phyloP scores from a whole-genome alignment of 2,113 vertebrate genomes.

The Pelmatolapia mariae region DNA sequence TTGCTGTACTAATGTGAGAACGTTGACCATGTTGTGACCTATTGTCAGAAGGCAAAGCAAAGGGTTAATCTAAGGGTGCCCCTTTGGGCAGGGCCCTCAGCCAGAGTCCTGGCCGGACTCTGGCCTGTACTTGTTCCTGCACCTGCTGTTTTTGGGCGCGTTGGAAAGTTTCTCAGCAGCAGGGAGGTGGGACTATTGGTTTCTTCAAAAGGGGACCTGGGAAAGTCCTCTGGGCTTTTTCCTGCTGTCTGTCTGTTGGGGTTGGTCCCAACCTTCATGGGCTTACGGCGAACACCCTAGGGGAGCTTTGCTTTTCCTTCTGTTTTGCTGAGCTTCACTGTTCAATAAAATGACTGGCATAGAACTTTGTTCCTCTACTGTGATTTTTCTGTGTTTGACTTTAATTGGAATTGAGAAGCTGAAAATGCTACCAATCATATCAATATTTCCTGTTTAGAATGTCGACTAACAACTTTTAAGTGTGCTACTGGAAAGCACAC shows the following conservation, averaged over 20 bases:
- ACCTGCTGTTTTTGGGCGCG: background rate
- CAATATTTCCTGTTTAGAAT: background rate
- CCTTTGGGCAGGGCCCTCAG: background rate
- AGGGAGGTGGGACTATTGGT: background rate
- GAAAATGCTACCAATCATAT: background rate
- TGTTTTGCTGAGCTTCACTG: background rate
- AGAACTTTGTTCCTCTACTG: background rate
- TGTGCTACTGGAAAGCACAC: background rate
- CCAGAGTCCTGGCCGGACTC: background rate
- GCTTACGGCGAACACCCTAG: rapidly evolving
- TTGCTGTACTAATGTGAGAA: background rate
- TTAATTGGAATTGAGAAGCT: background rate
- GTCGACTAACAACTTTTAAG: background rate
- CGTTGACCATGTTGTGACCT: background rate
- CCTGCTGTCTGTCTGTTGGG: background rate
- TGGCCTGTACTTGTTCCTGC: background rate
- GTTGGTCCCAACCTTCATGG: background rate
- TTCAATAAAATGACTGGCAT: background rate
- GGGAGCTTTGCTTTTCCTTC: background rate
- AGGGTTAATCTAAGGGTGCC: background rate
- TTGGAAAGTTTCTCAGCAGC: background rate
- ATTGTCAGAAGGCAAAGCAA: background rate
- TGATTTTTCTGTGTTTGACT: background rate
- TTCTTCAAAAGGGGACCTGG: background rate
- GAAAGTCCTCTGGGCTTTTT: background rate